These are phyloP conservation scores for Entomyzon cyanotis DNA, from an alignment of 2,113 vertebrate species.

Conservation along the genomic window DNA sequence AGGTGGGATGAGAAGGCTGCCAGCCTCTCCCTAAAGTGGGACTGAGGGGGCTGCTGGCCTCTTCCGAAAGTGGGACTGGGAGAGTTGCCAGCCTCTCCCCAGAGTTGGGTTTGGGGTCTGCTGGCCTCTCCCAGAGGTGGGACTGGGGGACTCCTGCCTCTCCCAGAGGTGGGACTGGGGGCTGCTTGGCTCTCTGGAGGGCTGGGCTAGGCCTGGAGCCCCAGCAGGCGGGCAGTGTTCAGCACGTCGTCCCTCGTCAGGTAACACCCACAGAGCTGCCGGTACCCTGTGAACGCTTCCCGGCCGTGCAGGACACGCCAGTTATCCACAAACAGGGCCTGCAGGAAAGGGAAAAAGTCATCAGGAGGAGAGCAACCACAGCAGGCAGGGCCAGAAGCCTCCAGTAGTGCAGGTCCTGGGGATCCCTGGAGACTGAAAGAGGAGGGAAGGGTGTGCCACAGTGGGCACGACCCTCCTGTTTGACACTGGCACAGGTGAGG, in stretches of 20 bases:
- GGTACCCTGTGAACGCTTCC: slow-evolving; percentile 88
- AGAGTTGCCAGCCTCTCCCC: not conserved
- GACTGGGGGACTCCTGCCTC: not conserved
- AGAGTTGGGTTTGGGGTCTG: not conserved
- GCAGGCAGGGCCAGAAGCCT: not conserved
- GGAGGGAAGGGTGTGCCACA: not conserved
- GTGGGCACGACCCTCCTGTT: not conserved
- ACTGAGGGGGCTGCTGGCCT: not conserved
- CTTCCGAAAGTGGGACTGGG: not conserved
- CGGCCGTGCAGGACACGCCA: slow-evolving; percentile 91
- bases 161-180: not conserved
- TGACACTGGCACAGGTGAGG: not conserved
- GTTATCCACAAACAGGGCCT: slow-evolving; percentile 93
- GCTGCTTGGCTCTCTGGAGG: not conserved
- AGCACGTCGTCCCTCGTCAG: slow-evolving; percentile 89
- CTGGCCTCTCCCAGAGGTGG: not conserved
- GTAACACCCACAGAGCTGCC: slow-evolving; percentile 93
- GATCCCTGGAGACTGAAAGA: not conserved
- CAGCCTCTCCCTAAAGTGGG: not conserved
- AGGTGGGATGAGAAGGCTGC: too few species aligned
- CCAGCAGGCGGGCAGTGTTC: slow-evolving; percentile 83
- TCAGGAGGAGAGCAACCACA: not conserved
- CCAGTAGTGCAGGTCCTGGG: not conserved
- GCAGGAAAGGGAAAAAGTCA: not conserved
- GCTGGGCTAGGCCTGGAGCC: slow-evolving; percentile 78